Conservation (phyloP, 2,113 vertebrate genomes). For the Corynorhinus townsendii region DNA sequence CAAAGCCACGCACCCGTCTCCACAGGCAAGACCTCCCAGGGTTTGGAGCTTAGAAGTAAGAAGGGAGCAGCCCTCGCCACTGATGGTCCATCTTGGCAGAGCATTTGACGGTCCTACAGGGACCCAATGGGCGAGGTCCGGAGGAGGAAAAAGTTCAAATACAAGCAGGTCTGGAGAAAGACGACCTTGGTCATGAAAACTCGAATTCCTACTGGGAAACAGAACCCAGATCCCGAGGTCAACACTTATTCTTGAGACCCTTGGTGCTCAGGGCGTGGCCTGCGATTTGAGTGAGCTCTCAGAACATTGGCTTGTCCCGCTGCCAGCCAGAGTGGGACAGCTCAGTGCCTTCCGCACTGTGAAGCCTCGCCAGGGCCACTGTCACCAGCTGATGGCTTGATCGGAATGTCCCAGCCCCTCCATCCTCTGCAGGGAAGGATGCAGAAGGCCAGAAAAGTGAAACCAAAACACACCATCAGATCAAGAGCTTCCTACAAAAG, state of each 20-base stretch:
- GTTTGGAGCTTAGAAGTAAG: neutral
- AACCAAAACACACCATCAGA: neutral
- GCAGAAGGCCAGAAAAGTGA: neutral
- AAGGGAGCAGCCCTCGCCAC: neutral
- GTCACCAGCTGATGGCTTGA: neutral
- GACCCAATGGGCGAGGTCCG: neutral
- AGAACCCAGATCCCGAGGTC: neutral
- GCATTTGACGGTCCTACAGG: neutral
- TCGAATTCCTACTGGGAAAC: neutral
- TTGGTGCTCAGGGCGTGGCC: neutral
- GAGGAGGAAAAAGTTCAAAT: neutral
- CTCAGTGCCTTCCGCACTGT: neutral
- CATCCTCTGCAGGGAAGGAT: neutral
- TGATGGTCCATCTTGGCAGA: neutral
- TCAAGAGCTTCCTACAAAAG: neutral
- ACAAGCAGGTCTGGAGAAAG: neutral
- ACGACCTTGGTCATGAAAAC: neutral
- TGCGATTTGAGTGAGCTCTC: neutral
- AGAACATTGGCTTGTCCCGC: neutral
- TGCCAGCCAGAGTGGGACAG: too few species aligned
- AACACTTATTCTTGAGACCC: neutral
- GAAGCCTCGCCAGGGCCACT: neutral
- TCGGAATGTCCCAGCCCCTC: neutral
- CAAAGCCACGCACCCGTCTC: constrained; percentile 29
- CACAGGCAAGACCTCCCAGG: neutral